These are phyloP conservation scores for Pelodytes ibericus DNA, from an alignment of 2,797 vertebrate species.

Conservation along the genomic window DNA sequence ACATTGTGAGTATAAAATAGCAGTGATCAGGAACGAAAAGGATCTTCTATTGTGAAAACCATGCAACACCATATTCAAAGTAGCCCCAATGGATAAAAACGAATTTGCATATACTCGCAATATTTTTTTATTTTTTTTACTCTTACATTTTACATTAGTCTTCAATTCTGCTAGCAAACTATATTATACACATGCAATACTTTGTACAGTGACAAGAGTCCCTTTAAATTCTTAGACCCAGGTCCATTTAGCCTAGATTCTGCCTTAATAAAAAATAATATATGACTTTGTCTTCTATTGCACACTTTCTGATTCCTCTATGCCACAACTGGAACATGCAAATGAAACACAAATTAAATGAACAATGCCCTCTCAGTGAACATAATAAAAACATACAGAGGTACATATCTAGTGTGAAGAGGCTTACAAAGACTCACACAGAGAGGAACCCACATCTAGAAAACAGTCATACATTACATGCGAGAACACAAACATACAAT, in stretches of 20 bases:
- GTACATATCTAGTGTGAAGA: background rate
- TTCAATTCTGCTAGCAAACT: too few species aligned
- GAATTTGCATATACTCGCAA: too few species aligned
- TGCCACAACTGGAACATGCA: constrained; percentile 20
- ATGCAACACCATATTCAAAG: too few species aligned
- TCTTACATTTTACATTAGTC: too few species aligned
- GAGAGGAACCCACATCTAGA: background rate
- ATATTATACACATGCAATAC: too few species aligned
- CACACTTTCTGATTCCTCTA: constrained; percentile 26
- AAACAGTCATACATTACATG: background rate
- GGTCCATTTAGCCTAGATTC: background rate
- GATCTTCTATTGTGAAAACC: too few species aligned
- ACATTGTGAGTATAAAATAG: too few species aligned
- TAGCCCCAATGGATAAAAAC: too few species aligned
- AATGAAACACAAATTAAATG: constrained; percentile 32
- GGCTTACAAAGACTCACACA: background rate
- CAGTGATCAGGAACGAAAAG: too few species aligned
- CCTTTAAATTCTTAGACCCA: too few species aligned
- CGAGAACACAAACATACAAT: background rate
- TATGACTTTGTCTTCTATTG: background rate
- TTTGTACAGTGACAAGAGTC: too few species aligned
- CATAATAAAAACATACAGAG: background rate
- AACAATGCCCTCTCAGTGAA: background rate
- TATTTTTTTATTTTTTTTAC: too few species aligned
- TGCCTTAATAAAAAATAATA: background rate